Percentiles rank a stretch among this genome's conserved stretches.
Evolutionary conservation across 2,888 invertebrate species (phyloP).

Genomic region (Blera fallax): DNA sequence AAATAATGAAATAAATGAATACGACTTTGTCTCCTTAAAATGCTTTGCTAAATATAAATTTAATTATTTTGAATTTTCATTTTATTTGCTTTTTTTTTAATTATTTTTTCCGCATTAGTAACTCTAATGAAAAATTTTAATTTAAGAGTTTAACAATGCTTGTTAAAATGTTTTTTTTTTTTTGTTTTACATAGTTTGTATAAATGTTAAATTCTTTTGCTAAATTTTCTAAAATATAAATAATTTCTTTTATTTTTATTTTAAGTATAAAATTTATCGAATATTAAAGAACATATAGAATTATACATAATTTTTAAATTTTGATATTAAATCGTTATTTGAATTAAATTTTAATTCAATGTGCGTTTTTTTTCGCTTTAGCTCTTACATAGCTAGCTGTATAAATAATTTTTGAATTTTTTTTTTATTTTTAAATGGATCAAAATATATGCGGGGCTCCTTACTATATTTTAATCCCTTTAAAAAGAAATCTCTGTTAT

Average conservation of each 20-base stretch:
- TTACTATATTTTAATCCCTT: conserved; percentile 60
- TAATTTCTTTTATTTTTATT: background rate
- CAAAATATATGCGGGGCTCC: conserved; percentile 71
- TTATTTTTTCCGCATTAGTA: too few species aligned
- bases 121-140: background rate
- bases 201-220: background rate
- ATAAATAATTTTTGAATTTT: background rate
- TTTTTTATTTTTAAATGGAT: conserved; percentile 56
- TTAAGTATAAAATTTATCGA: conserved; percentile 36
- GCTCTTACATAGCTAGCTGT: background rate
- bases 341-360: conserved; percentile 9
- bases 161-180: too few species aligned
- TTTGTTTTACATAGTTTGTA: conserved; percentile 12
- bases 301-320: background rate
- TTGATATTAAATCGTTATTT: background rate
- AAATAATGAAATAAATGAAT: conserved; percentile 16
- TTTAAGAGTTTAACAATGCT: conserved; percentile 19
- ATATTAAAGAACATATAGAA: conserved; percentile 9
- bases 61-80: background rate
- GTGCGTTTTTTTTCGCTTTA: conserved; percentile 13
- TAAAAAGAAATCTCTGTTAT: conserved; percentile 24
- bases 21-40: background rate
- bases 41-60: conserved; percentile 17
- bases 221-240: conserved; percentile 3
- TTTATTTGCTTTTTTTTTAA: background rate